Percentiles rank a stretch among this genome's conserved stretches.
Evolutionary conservation across 2,797 vertebrate genomes (phyloP).

Genomic region (Mastacembelus armatus): DNA sequence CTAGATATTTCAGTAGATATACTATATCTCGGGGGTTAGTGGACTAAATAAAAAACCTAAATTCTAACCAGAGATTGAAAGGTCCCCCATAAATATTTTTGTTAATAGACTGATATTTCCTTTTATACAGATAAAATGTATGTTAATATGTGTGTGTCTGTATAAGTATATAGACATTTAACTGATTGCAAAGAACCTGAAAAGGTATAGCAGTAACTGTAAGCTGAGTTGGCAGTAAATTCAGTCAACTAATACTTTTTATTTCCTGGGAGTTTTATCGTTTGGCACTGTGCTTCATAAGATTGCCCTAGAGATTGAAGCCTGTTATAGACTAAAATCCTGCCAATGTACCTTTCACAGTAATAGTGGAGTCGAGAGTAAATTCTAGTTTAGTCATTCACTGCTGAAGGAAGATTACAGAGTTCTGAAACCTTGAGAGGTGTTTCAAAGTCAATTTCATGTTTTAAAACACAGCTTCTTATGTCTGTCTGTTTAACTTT

Average conservation of each 20-base stretch:
- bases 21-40: neutral
- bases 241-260: conserved; percentile 18
- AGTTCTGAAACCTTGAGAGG: conserved; percentile 10
- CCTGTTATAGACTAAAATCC: conserved; percentile 15
- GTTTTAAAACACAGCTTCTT: conserved; percentile 14
- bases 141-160: too few species aligned
- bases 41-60: neutral
- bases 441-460: neutral
- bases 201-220: conserved; percentile 20
- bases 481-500: neutral
- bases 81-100: neutral
- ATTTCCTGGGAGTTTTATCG: conserved; percentile 26
- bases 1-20: too few species aligned
- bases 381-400: conserved; percentile 18
- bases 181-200: neutral
- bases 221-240: conserved; percentile 11
- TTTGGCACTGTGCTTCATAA: conserved; percentile 24
- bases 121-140: too few species aligned
- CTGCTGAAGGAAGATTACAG: conserved; percentile 5
- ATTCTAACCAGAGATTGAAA: neutral
- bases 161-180: too few species aligned
- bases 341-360: conserved; percentile 33
- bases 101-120: too few species aligned
- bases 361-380: conserved; percentile 1
- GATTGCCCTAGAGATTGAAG: neutral